These are phyloP conservation scores for Neosilurus mollespiculum DNA, from an alignment of 2,797 vertebrate species.

Conservation along the genomic window DNA sequence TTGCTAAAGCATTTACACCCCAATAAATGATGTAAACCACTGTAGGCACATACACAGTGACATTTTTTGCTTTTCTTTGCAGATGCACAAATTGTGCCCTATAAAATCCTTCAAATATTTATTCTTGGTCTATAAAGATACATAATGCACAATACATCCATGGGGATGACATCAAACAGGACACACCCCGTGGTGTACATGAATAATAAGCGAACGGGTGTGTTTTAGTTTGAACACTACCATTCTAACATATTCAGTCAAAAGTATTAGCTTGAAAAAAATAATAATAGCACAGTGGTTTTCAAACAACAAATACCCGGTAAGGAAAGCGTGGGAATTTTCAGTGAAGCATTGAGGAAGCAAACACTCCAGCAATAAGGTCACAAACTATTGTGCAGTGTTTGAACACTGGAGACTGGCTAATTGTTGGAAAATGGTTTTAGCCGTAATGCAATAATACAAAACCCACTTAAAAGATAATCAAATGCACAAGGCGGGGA, in stretches of 20 bases:
- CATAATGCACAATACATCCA: not conserved
- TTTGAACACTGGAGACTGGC: constrained; percentile 20
- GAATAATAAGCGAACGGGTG: not conserved
- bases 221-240: not conserved
- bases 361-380: constrained; percentile 29
- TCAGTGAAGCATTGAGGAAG: not conserved
- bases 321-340: not conserved
- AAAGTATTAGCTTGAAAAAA: not conserved
- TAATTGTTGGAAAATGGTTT: constrained; percentile 24
- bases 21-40: not conserved
- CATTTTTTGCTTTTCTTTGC: not conserved
- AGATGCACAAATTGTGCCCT: not conserved
- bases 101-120: not conserved
- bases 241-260: not conserved
- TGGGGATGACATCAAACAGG: not conserved
- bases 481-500: constrained; percentile 35
- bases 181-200: not conserved
- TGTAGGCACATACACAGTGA: not conserved
- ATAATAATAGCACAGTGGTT: too few species aligned
- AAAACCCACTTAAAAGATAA: constrained; percentile 51
- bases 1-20: not conserved
- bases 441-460: constrained; percentile 46
- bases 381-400: constrained; percentile 30
- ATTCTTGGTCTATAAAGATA: not conserved
- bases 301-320: not conserved